phyloP scores from a whole-genome alignment of 2,888 invertebrate genomes.

The Phalangium opilio region DNA sequence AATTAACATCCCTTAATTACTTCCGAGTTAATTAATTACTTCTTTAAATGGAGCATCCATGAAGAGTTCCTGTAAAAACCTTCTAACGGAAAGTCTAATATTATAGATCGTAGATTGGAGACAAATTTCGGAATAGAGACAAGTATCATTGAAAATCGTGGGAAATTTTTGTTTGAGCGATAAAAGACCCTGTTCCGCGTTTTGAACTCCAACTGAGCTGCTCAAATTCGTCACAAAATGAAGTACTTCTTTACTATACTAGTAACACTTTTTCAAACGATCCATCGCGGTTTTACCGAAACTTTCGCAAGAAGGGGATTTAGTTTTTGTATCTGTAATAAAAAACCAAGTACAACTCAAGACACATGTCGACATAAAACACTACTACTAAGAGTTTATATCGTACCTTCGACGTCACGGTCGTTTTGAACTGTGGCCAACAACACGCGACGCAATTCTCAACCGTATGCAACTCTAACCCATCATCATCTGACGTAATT shows the following conservation, averaged over 20 bases:
- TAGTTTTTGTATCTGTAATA: too few relatives aligned
- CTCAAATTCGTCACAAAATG: conserved; percentile 56
- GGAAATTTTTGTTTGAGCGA: conserved; percentile 40
- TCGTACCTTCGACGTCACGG: too few relatives aligned
- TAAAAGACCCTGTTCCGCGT: conserved; percentile 64
- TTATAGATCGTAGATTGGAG: conserved; percentile 58
- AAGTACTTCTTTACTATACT: conserved; percentile 46
- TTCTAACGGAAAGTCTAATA: conserved; percentile 63
- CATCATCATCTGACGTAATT: neutral
- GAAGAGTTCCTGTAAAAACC: conserved; percentile 86
- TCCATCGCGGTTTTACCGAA: too few relatives aligned
- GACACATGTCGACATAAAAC: too few relatives aligned
- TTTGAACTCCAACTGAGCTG: conserved; percentile 60
- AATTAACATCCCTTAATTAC: too few relatives aligned
- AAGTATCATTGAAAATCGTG: conserved; percentile 52
- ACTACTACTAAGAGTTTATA: too few relatives aligned
- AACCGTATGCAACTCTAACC: neutral
- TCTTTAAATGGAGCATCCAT: conserved; percentile 59
- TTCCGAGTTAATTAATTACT: conserved; percentile 17
- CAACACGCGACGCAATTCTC: neutral
- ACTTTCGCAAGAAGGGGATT: too few relatives aligned
- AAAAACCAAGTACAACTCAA: too few relatives aligned
- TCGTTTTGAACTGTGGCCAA: neutral
- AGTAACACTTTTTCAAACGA: conserved; percentile 25
- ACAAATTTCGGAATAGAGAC: conserved; percentile 83